A percentile compares a stretch with the other conserved stretches of the same genome.
phyloP scores from a whole-genome alignment of 2,888 invertebrate genomes.

The Ophion obscuratus region DNA sequence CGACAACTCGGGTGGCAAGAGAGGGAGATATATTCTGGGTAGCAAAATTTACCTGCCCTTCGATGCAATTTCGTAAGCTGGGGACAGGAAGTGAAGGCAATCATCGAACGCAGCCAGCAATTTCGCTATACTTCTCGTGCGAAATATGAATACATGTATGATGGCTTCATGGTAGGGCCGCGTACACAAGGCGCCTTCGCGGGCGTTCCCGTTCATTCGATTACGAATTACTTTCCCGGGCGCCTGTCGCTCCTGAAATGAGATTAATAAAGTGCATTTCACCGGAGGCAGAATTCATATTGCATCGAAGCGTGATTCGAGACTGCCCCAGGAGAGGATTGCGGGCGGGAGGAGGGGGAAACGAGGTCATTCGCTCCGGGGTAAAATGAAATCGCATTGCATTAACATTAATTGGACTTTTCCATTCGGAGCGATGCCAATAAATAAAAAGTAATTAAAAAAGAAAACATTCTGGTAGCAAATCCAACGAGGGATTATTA shows the following conservation, averaged over 20 bases:
- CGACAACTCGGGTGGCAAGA: no score
- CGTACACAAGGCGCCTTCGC: neutral
- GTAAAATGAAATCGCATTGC: neutral
- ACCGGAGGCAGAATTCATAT: slow-evolving; percentile 2
- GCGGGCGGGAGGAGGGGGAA: neutral
- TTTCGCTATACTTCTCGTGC: slow-evolving; percentile 20
- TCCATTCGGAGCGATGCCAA: neutral
- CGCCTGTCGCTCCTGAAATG: slow-evolving; percentile 6
- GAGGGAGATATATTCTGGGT: slow-evolving; percentile 4
- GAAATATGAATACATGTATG: slow-evolving; percentile 17
- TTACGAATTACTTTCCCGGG: slow-evolving; percentile 38
- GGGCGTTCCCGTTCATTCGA: slow-evolving; percentile 27
- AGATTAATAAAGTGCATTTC: slow-evolving; percentile 20
- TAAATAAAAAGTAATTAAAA: neutral
- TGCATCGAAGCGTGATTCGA: neutral
- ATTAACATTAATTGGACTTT: neutral
- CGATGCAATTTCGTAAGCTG: slow-evolving; percentile 39
- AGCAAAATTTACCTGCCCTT: neutral
- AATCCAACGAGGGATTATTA: neutral
- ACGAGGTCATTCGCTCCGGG: neutral
- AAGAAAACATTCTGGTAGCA: neutral
- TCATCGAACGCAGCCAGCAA: slow-evolving; percentile 25
- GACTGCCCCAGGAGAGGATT: neutral
- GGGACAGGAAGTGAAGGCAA: slow-evolving; percentile 17
- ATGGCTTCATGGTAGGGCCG: neutral